Evolutionary conservation across 2,888 invertebrate genomes (phyloP).

Genomic region (Aplocera efformata): DNA sequence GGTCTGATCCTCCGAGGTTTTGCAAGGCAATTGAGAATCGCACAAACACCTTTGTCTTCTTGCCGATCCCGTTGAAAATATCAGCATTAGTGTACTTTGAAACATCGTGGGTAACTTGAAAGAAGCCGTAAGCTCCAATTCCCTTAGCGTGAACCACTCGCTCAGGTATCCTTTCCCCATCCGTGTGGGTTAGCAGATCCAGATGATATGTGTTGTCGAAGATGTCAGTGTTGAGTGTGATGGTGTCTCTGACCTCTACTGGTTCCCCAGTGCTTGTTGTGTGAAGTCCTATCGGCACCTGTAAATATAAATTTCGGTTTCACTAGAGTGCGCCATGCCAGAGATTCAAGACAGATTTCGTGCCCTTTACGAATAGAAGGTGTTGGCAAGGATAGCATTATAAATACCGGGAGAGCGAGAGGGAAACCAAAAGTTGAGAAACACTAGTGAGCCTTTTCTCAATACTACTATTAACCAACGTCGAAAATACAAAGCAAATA

Average conservation of each 20-base stretch:
- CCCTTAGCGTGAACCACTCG: constrained; percentile 96
- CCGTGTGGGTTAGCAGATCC: constrained; percentile 81
- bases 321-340: too few relatives aligned
- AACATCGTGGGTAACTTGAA: constrained; percentile 91
- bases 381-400: too few relatives aligned
- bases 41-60: constrained; percentile 86
- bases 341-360: too few relatives aligned
- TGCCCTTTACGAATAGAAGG: too few relatives aligned
- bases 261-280: constrained; percentile 89
- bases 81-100: constrained; percentile 86
- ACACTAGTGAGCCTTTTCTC: too few relatives aligned
- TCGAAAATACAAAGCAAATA: too few relatives aligned
- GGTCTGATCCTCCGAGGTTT: constrained; percentile 91
- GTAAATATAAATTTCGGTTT: too few relatives aligned
- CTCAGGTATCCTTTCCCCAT: constrained; percentile 93
- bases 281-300: constrained; percentile 73
- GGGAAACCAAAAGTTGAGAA: too few relatives aligned
- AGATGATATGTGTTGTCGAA: constrained; percentile 35
- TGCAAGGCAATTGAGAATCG: constrained; percentile 89
- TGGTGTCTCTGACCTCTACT: constrained; percentile 83
- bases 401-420: too few relatives aligned
- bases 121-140: constrained; percentile 90
- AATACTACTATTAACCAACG: too few relatives aligned
- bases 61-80: constrained; percentile 87
- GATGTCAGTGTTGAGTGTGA: constrained; percentile 86